Evolutionary conservation across 2,888 invertebrate species (phyloP).

Genomic region (Ophion ellenae): DNA sequence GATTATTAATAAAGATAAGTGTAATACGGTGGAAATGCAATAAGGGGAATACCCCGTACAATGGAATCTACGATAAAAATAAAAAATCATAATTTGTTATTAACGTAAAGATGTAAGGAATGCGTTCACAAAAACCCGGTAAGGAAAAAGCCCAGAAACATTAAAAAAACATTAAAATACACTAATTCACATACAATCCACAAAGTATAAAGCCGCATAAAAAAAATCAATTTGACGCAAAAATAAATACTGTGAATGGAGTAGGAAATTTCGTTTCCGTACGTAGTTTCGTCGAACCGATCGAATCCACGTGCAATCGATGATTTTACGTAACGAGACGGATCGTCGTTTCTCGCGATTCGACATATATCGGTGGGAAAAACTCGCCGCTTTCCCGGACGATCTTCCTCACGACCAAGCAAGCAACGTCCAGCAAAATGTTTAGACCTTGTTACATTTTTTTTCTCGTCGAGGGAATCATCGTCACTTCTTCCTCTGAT

Average conservation of each 20-base stretch:
- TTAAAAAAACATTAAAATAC: too few relatives aligned
- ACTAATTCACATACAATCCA: not conserved
- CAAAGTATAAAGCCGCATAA: not conserved
- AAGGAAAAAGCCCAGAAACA: too few relatives aligned
- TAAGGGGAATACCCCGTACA: too few relatives aligned
- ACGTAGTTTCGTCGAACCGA: slow-evolving; percentile 2
- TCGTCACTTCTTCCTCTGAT: slow-evolving; percentile 37
- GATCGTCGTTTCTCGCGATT: not conserved
- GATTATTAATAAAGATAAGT: too few relatives aligned
- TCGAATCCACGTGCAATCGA: not conserved
- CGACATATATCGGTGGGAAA: slow-evolving; percentile 25
- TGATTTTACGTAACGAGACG: slow-evolving; percentile 20
- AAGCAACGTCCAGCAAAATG: not conserved
- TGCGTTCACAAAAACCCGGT: too few relatives aligned
- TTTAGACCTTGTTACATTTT: slow-evolving; percentile 53
- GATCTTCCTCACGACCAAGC: slow-evolving; percentile 45
- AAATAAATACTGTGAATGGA: not conserved
- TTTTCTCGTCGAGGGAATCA: slow-evolving; percentile 8
- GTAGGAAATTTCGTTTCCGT: not conserved
- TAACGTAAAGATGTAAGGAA: too few relatives aligned
- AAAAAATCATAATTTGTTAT: too few relatives aligned
- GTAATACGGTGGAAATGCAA: too few relatives aligned
- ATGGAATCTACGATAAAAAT: too few relatives aligned
- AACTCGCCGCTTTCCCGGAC: slow-evolving; percentile 31
- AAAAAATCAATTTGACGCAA: not conserved